phyloP scores from a whole-genome alignment of 2,113 vertebrate species.

The Tauraco erythrolophus region DNA sequence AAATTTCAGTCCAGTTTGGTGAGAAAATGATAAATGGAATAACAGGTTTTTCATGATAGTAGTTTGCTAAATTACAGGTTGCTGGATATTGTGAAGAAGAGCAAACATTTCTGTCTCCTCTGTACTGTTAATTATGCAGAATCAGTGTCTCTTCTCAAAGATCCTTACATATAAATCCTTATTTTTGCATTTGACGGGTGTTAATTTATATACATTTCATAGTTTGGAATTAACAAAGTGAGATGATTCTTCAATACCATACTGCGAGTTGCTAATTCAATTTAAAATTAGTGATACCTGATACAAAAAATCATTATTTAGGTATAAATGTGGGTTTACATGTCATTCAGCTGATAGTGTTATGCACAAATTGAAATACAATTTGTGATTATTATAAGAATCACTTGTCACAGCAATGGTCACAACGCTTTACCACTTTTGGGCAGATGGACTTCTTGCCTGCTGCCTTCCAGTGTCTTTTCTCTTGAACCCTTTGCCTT shows the following conservation, averaged over 20 bases:
- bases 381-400: not conserved
- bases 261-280: not conserved
- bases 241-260: not conserved
- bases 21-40: constrained; percentile 2
- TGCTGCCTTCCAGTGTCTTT: not conserved
- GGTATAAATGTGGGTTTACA: not conserved
- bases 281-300: not conserved
- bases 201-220: constrained; percentile 15
- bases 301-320: not conserved
- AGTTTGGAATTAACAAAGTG: not conserved
- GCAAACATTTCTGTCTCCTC: constrained; percentile 17
- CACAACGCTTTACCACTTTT: not conserved
- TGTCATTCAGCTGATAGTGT: not conserved
- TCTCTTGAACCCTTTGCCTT: not conserved
- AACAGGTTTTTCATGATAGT: constrained; percentile 43
- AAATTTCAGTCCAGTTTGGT: constrained; percentile 34
- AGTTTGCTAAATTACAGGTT: constrained; percentile 19
- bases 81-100: not conserved
- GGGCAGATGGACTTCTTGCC: not conserved
- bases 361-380: not conserved
- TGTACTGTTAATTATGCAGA: constrained; percentile 22
- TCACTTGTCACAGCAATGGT: not conserved
- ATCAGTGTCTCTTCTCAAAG: constrained; percentile 13
- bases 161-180: constrained; percentile 3
- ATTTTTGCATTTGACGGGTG: constrained; percentile 29